Evolutionary conservation across 1,140 invertebrate species (phyloP).

Genomic region (Drosophila setifemur): DNA sequence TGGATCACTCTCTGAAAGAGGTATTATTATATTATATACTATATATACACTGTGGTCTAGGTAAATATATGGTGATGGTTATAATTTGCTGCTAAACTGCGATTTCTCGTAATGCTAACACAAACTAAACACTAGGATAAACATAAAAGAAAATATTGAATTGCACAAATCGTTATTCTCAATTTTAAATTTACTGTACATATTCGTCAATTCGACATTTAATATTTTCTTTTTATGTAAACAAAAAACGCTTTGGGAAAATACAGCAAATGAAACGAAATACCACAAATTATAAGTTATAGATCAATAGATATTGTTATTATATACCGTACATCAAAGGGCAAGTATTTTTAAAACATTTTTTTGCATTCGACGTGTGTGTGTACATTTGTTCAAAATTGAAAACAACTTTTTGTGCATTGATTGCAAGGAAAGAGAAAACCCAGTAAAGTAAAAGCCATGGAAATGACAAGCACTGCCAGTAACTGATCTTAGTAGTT

Average conservation of each 20-base stretch:
- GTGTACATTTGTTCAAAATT: constrained; percentile 81
- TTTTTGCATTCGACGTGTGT: constrained; percentile 44
- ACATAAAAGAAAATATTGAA: constrained; percentile 80
- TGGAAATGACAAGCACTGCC: constrained; percentile 12
- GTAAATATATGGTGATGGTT: constrained; percentile 61
- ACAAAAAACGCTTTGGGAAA: constrained; percentile 27
- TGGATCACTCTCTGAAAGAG: constrained; percentile 96
- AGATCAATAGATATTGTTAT: constrained; percentile 45
- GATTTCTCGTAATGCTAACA: not conserved
- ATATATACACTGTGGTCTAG: constrained; percentile 21
- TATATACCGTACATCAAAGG: constrained; percentile 53
- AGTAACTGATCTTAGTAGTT: not conserved
- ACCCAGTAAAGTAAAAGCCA: constrained; percentile 21
- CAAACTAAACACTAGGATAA: constrained; percentile 17
- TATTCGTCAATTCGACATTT: constrained; percentile 59
- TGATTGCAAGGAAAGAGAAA: constrained; percentile 48
- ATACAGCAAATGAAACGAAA: constrained; percentile 32
- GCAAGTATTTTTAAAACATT: constrained; percentile 45
- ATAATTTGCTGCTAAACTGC: constrained; percentile 12
- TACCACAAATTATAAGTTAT: constrained; percentile 30
- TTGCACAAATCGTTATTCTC: constrained; percentile 83
- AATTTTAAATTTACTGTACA: constrained; percentile 82
- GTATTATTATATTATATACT: constrained; percentile 84
- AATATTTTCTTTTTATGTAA: constrained; percentile 76
- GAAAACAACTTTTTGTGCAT: constrained; percentile 82